Conservation (phyloP, 2,113 vertebrate species). For the Bufo gargarizans region DNA sequence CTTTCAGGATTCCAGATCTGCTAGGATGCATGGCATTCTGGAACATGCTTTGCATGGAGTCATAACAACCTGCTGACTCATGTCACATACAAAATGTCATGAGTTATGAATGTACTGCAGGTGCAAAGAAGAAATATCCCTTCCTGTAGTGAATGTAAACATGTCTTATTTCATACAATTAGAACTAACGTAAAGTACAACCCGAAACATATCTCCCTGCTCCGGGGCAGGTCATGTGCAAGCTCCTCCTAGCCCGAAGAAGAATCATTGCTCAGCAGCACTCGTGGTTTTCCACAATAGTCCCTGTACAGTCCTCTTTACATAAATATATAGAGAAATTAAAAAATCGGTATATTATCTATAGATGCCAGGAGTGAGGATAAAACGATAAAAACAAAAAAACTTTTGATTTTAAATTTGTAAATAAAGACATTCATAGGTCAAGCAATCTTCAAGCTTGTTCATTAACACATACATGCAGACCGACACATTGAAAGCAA, state of each 20-base stretch:
- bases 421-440: neutral
- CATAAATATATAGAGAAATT: slow-evolving; percentile 7
- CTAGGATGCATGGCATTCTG: slow-evolving; percentile 8
- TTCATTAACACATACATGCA: slow-evolving; percentile 42
- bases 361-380: neutral
- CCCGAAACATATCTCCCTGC: slow-evolving; percentile 17
- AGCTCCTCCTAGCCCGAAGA: slow-evolving; percentile 18
- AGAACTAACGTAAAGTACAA: neutral
- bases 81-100: neutral
- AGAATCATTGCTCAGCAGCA: slow-evolving; percentile 44
- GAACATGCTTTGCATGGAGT: neutral
- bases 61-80: neutral
- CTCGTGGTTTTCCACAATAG: slow-evolving; percentile 31
- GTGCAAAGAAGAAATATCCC: slow-evolving; percentile 55
- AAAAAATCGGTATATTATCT: slow-evolving; percentile 7
- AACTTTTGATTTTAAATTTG: neutral
- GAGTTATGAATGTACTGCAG: neutral
- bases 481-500: neutral
- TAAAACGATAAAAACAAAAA: neutral
- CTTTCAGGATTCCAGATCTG: too few relatives aligned
- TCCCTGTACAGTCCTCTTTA: slow-evolving; percentile 30
- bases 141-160: slow-evolving; percentile 55
- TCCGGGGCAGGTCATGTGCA: slow-evolving; percentile 26
- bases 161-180: slow-evolving; percentile 41
- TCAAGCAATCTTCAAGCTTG: slow-evolving; percentile 45